Conservation (phyloP, 92 coral and sea anemone species). For the Phenganax stokvisi region DNA sequence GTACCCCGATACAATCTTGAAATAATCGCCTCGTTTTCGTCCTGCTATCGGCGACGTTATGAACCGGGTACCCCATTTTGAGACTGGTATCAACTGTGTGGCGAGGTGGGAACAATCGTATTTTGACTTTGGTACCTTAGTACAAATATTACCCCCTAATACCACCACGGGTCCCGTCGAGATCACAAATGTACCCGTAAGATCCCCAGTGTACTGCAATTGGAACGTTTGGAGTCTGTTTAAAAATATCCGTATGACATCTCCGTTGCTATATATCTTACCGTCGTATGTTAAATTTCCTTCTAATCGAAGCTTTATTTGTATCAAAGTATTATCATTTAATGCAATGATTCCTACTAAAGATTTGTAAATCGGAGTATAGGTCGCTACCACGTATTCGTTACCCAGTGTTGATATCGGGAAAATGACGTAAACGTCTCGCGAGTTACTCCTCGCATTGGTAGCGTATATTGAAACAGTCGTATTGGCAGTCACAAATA, state of each 20-base stretch:
- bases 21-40: not conserved
- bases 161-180: constrained; percentile 15
- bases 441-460: not conserved
- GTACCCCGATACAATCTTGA: constrained; percentile 13
- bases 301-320: constrained; percentile 1
- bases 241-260: constrained; percentile 15
- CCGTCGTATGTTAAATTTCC: constrained; percentile 9
- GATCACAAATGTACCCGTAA: constrained; percentile 31
- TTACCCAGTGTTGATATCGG: constrained; percentile 21
- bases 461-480: constrained; percentile 27
- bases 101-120: constrained; percentile 18
- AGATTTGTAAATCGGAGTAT: constrained; percentile 1
- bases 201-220: constrained; percentile 10
- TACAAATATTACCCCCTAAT: constrained; percentile 21
- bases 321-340: constrained; percentile 16
- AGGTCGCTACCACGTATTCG: constrained; percentile 15
- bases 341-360: constrained; percentile 16
- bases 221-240: constrained; percentile 27
- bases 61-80: constrained; percentile 34
- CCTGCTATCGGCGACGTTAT: constrained; percentile 19
- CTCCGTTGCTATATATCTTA: constrained; percentile 9
- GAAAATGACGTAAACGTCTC: constrained; percentile 32
- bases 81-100: constrained; percentile 13
- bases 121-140: not conserved
- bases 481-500: constrained; percentile 2